Evolutionary conservation across 1,140 invertebrate genomes (phyloP).

Genomic region (Sinella curviseta): DNA sequence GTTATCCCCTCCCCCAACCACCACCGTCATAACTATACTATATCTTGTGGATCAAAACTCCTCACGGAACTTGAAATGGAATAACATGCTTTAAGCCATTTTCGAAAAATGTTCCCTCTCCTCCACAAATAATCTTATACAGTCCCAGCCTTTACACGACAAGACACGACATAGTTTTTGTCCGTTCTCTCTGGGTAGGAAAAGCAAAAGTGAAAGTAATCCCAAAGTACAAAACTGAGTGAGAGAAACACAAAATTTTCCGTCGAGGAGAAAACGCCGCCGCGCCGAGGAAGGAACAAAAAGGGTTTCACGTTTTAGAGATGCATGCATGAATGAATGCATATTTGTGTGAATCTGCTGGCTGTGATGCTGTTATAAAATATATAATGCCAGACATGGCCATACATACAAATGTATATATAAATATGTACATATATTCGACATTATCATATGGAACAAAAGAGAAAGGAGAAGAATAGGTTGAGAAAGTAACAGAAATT

Average conservation of each 20-base stretch:
- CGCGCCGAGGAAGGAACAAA: too few relatives aligned
- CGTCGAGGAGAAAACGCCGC: too few relatives aligned
- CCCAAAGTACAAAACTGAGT: too few relatives aligned
- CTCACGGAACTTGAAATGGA: not conserved
- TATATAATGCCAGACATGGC: not conserved
- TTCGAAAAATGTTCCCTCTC: not conserved
- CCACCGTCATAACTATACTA: not conserved
- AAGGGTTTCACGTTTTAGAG: too few relatives aligned
- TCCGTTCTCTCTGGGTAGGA: too few relatives aligned
- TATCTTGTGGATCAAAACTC: not conserved
- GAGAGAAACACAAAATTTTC: too few relatives aligned
- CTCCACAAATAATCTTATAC: too few relatives aligned
- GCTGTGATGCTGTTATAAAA: too few relatives aligned
- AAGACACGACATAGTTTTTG: not conserved
- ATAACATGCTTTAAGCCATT: not conserved
- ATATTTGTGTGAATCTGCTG: too few relatives aligned
- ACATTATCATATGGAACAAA: not conserved
- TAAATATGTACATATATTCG: not conserved
- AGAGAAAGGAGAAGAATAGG: not conserved
- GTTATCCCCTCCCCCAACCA: not conserved
- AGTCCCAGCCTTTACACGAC: not conserved
- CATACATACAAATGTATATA: not conserved
- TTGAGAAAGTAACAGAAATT: not conserved
- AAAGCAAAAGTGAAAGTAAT: too few relatives aligned
- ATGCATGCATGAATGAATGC: too few relatives aligned